Conservation (phyloP, 1,140 invertebrate genomes). For the Euborellia annulipes region DNA sequence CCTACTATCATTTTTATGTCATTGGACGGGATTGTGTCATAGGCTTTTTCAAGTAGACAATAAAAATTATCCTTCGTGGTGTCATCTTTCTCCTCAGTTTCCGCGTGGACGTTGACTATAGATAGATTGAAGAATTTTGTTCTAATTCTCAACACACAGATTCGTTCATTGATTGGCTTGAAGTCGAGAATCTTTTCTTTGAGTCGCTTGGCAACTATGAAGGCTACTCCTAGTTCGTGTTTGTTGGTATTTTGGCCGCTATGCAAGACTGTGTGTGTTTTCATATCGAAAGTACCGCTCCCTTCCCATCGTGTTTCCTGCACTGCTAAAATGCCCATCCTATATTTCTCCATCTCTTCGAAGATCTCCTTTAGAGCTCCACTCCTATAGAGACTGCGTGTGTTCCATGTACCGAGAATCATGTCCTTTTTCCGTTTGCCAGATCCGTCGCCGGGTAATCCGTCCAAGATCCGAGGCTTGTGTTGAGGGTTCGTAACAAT, state of each 20-base stretch:
- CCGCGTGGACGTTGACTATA: slow-evolving; percentile 9
- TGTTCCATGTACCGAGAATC: too few species aligned
- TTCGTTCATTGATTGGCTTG: slow-evolving; percentile 6
- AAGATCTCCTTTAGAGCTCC: too few species aligned
- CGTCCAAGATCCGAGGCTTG: slow-evolving; percentile 1
- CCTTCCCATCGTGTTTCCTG: too few species aligned
- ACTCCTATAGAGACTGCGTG: too few species aligned
- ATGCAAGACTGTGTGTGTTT: slow-evolving; percentile 4
- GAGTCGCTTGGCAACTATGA: slow-evolving; percentile 6
- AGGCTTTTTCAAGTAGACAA: slow-evolving; percentile 7
- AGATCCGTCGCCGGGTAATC: neutral
- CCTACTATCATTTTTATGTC: slow-evolving; percentile 12
- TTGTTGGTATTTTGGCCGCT: neutral
- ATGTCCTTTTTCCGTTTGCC: neutral
- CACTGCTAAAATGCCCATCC: too few species aligned
- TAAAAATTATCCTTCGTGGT: slow-evolving; percentile 12
- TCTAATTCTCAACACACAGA: slow-evolving; percentile 10
- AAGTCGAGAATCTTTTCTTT: slow-evolving; percentile 3
- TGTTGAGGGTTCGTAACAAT: neutral
- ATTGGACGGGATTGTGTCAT: slow-evolving; percentile 6
- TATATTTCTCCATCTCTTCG: too few species aligned
- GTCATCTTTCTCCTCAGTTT: slow-evolving; percentile 12
- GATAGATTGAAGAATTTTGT: slow-evolving; percentile 9
- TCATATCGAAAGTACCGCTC: neutral
- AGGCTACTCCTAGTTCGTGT: slow-evolving; percentile 5